Conservation (phyloP, 2,888 invertebrate species). For the Monopis laevigella region DNA sequence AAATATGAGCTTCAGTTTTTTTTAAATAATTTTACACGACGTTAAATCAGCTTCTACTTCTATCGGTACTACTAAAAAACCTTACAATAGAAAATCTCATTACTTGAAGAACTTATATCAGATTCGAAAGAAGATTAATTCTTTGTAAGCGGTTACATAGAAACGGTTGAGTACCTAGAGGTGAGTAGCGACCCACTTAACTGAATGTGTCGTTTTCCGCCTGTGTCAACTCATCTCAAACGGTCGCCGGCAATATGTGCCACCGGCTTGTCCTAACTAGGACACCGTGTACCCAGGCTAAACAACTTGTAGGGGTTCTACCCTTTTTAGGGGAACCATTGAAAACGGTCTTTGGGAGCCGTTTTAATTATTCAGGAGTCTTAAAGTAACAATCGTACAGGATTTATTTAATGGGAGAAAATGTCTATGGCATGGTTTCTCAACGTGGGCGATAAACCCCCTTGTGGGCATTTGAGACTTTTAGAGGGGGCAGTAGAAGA, state of each 20-base stretch:
- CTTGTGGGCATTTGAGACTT: too few relatives aligned
- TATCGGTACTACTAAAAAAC: too few relatives aligned
- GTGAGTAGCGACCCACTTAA: conserved; percentile 11
- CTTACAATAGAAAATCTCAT: too few relatives aligned
- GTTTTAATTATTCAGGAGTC: conserved; percentile 2
- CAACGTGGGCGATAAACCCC: too few relatives aligned
- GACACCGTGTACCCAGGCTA: too few relatives aligned
- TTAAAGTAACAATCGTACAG: conserved; percentile 1
- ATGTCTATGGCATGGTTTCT: too few relatives aligned
- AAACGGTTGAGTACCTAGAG: conserved; percentile 1
- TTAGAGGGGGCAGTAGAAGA: too few relatives aligned
- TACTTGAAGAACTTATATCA: conserved; percentile 5
- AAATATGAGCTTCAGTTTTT: too few relatives aligned
- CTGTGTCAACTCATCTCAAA: conserved; percentile 45
- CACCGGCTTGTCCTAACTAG: conserved; percentile 7
- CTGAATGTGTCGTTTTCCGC: conserved; percentile 16
- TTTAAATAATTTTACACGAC: too few relatives aligned
- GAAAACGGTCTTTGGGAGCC: neutral
- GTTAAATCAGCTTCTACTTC: too few relatives aligned
- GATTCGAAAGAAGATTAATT: conserved; percentile 7
- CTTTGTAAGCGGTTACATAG: conserved; percentile 8
- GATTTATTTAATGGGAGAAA: too few relatives aligned
- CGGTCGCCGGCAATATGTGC: conserved; percentile 33
- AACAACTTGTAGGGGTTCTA: too few relatives aligned
- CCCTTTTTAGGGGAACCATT: conserved; percentile 9